Evolutionary conservation across 2,888 invertebrate species (phyloP), one percentile per base, ranked within the genome.

Genomic region (Amiota minor): DNA sequence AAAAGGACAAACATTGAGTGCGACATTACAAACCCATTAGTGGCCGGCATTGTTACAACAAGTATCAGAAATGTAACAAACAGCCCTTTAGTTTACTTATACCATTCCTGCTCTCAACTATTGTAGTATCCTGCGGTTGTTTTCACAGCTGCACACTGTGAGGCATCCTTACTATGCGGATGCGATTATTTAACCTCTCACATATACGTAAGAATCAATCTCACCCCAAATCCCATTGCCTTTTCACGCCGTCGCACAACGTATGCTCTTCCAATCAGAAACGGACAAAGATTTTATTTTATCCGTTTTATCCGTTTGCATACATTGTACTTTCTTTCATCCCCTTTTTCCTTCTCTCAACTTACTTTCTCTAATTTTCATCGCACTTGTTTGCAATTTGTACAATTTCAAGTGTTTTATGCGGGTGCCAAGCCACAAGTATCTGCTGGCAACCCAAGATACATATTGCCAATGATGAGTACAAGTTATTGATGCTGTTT

Each of bases 11-110:
- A 89, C 89, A 89, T 85, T 82, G 35, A 35, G 35, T 35, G 75
- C 76, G 80, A 86, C 86, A 89, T 88, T 88, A 89, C 88, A 89
- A 87, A 86, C 80, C 84, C 88, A 89, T 88, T 85, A 88, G 75
- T 49, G 70, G 45, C 46, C 68, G 53, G 46, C 56, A 46, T 14
- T 14, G 14, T 53, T 46, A 14, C n/a, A 8, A 59, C 59, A 35
- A 35, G 35, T 35, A 35, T 35, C 53, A 53, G 12, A 53, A n/a
- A 10, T 10, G 6, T 35, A 2, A 35, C 35, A 35, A 35, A 35
- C 35, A 35, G 2, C 35, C 12, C 53, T 53, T 53, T 53, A 53
- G 2, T 53, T 53, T 10, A n/a, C 53, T 53, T 8, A n/a, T 18
- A 8, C 62, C 62, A 62, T 12, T 45, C 14, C 62, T 45, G 35